phyloP scores from a whole-genome alignment of 1,140 invertebrate genomes.

The Caenorhabditis remanei region DNA sequence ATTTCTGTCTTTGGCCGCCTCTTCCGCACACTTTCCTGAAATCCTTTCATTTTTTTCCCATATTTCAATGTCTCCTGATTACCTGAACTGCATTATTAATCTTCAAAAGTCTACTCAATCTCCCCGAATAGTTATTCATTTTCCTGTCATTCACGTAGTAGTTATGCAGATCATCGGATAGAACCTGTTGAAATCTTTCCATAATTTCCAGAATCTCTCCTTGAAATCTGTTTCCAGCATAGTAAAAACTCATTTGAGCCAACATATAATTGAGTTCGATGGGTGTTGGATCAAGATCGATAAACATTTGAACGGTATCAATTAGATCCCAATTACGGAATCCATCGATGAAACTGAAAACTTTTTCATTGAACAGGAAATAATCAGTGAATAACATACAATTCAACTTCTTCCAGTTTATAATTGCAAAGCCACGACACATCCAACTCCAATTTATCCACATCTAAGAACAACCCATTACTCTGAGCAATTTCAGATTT shows the following conservation, averaged over 20 bases:
- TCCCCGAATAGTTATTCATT: conserved; percentile 7
- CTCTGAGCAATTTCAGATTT: conserved; percentile 32
- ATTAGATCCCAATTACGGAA: conserved; percentile 42
- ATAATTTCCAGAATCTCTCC: conserved; percentile 32
- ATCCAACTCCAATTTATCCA: conserved; percentile 15
- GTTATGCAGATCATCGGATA: conserved; percentile 1
- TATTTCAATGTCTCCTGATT: neutral
- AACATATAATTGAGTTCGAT: conserved; percentile 36
- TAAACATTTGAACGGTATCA: neutral
- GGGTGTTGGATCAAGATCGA: neutral
- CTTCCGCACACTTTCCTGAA: conserved; percentile 18
- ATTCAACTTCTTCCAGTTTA: conserved; percentile 26
- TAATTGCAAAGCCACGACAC: conserved; percentile 18
- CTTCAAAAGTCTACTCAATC: neutral
- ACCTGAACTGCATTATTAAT: conserved; percentile 23
- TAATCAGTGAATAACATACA: neutral
- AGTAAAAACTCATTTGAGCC: conserved; percentile 40
- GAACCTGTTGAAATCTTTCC: conserved; percentile 7
- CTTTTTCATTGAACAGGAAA: neutral
- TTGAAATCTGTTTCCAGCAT: conserved; percentile 25
- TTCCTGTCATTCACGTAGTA: conserved; percentile 22
- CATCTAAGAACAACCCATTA: conserved; percentile 42
- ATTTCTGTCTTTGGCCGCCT: conserved; percentile 8
- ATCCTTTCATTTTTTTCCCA: neutral
- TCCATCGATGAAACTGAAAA: conserved; percentile 28